phyloP scores from a whole-genome alignment of 2,888 invertebrate species.

The Cistogaster globosa region DNA sequence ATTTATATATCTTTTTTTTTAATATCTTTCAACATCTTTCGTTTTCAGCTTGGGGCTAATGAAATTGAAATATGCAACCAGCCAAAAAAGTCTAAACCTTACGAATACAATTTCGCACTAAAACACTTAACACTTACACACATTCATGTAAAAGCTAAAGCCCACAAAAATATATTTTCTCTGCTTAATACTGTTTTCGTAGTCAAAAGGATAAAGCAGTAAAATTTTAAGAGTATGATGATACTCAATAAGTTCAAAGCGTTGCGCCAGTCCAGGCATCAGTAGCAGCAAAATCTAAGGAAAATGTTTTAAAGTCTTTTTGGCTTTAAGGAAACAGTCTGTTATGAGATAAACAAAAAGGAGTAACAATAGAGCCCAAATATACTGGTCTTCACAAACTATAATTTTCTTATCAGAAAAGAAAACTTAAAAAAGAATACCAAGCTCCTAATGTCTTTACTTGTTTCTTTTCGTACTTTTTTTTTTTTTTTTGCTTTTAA shows the following conservation, averaged over 20 bases:
- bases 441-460: neutral
- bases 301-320: conserved; percentile 22
- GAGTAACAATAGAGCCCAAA: conserved; percentile 7
- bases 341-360: conserved; percentile 30
- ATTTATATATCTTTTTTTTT: conserved; percentile 7
- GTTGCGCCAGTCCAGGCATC: no score
- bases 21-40: neutral
- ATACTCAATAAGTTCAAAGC: conserved; percentile 42
- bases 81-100: conserved; percentile 25
- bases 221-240: neutral
- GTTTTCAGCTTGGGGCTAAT: conserved; percentile 29
- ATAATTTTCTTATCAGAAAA: neutral
- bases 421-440: neutral
- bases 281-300: conserved; percentile 11
- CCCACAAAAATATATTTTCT: conserved; percentile 21
- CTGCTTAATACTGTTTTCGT: conserved; percentile 7
- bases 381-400: conserved; percentile 1
- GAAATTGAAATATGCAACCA: conserved; percentile 57
- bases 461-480: neutral
- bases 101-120: conserved; percentile 41
- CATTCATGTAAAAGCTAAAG: neutral
- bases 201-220: conserved; percentile 40
- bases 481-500: no score
- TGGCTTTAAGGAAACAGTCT: conserved; percentile 11
- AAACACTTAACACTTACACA: neutral